Evolutionary conservation across 2,888 invertebrate species (phyloP), one percentile per base, ranked within the genome.

Genomic region (Scrobipalpa costella): DNA sequence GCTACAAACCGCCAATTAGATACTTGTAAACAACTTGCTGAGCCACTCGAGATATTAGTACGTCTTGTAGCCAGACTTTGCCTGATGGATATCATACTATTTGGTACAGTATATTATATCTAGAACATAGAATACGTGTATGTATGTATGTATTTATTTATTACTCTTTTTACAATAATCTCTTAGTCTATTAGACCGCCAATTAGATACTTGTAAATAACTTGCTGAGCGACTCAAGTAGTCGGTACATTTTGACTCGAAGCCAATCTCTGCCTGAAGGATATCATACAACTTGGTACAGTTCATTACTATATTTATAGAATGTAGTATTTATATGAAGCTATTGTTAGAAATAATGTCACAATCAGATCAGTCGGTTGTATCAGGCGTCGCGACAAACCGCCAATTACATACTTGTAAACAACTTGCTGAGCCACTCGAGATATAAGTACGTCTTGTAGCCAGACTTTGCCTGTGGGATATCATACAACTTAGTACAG

Each of bases 401-500:
- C 63, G 65, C 65, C 63, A 65, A 65, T 65, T 63, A 63, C 27
- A 40, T 40, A 61, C 44, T 59, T 49, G 60, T 44, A 27, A 57
- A 52, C 52, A 60, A 65, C 57, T 59, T 40, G 15, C 36, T 49
- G 13, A 44, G 49, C 47, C 27, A 55, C 63, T 57, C 52, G 21
- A 55, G 61, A 63, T 63, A 63, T 65, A 38, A 55, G 44, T n/a
- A 47, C 21, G 11, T 3, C 33, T 19, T 19, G 19, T 19, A 9
- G 17, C 17, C 19, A 49, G 44, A 61, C 49, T 63, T 36, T 66
- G 44, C 64, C 64, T 66, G 47, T 50, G 44, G 63, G 67, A 64
- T 64, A 64, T 59, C 59, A 71, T 71, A 71, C 68, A 72, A 67
- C 67, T 73, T 69, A 63, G 67, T 65, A 44, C 44, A 15, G 50